Percentiles rank a stretch among this genome's conserved stretches.
phyloP scores from a whole-genome alignment of 2,888 invertebrate genomes.

The Lithophane leautieri region DNA sequence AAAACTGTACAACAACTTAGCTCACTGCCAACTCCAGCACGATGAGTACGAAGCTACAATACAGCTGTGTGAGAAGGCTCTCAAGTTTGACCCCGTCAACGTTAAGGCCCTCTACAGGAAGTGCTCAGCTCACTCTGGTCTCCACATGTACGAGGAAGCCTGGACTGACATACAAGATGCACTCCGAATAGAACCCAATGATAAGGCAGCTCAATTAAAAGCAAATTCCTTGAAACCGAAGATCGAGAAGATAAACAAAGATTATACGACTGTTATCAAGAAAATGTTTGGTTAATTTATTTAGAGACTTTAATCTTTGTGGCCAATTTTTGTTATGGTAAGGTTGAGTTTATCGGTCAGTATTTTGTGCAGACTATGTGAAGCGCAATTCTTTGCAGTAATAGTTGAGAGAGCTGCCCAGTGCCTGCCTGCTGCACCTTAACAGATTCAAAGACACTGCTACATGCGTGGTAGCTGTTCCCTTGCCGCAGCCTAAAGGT shows the following conservation, averaged over 20 bases:
- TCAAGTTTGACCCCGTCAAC: conserved; percentile 94
- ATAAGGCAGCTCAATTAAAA: conserved; percentile 91
- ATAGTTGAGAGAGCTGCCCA: background rate
- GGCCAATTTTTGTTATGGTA: conserved; percentile 14
- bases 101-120: conserved; percentile 97
- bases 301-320: background rate
- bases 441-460: background rate
- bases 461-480: background rate
- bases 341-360: background rate
- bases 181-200: conserved; percentile 91
- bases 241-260: conserved; percentile 91
- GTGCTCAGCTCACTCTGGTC: conserved; percentile 92
- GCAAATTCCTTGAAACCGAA: conserved; percentile 89
- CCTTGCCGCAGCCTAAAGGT: background rate
- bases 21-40: conserved; percentile 94
- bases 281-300: conserved; percentile 86
- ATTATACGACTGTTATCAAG: conserved; percentile 90
- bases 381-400: background rate
- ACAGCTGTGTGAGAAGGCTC: conserved; percentile 93
- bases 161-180: conserved; percentile 90
- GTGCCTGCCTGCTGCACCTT: background rate
- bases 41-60: conserved; percentile 92
- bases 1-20: conserved; percentile 95
- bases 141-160: conserved; percentile 92
- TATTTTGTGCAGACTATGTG: background rate